Conservation (phyloP, 2,797 vertebrate species). For the Hafferia zeledoni region DNA sequence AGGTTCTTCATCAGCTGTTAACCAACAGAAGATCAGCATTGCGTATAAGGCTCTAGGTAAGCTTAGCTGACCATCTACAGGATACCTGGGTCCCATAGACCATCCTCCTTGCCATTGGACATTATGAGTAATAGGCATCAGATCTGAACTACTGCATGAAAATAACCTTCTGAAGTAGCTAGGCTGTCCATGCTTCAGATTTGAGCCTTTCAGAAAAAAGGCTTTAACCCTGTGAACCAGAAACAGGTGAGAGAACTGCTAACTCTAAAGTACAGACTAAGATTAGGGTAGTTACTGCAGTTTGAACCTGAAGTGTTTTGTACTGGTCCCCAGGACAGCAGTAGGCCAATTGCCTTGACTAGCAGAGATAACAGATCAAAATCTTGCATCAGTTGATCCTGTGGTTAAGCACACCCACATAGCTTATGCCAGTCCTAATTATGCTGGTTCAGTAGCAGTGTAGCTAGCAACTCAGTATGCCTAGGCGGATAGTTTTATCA, state of each 20-base stretch:
- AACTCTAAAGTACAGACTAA: background rate
- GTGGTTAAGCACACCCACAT: background rate
- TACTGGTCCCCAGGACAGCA: background rate
- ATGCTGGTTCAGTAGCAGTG: background rate
- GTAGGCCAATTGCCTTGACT: background rate
- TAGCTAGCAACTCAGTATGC: background rate
- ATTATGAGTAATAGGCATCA: background rate
- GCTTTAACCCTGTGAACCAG: background rate
- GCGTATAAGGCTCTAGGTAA: background rate
- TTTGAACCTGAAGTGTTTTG: conserved; percentile 1
- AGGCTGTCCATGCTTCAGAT: background rate
- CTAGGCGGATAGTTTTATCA: background rate
- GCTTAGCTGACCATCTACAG: background rate
- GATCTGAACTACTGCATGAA: background rate
- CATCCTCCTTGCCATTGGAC: background rate
- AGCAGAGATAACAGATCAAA: background rate
- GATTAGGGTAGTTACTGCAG: background rate
- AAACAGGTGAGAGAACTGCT: background rate
- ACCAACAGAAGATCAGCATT: background rate
- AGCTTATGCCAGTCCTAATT: background rate
- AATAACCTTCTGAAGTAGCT: background rate
- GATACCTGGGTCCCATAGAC: background rate
- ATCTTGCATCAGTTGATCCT: background rate
- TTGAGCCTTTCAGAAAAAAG: background rate
- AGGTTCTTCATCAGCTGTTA: background rate